phyloP scores from a whole-genome alignment of 2,113 vertebrate genomes.

The Budorcas taxicolor region DNA sequence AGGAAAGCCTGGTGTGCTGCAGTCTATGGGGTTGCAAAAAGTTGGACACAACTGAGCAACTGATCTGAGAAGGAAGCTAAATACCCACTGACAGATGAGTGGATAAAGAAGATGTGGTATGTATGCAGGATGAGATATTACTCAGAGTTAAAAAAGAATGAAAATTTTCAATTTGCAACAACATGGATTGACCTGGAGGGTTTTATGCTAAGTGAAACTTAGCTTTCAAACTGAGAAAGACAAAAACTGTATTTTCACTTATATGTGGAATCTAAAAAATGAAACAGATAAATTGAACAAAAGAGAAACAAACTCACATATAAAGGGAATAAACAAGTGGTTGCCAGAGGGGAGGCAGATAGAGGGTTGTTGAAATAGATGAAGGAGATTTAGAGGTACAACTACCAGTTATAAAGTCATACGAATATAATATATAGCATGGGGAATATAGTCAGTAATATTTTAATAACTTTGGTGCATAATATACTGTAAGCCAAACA shows the following conservation, averaged over 20 bases:
- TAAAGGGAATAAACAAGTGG: not conserved
- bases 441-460: not conserved
- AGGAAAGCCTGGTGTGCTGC: not conserved
- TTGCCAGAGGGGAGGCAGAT: not conserved
- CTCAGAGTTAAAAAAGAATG: not conserved
- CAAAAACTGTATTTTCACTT: not conserved
- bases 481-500: not conserved
- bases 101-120: not conserved
- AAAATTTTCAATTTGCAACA: not conserved
- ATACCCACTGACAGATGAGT: not conserved
- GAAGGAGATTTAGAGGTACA: not conserved
- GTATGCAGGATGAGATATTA: not conserved
- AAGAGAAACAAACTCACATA: not conserved
- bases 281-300: not conserved
- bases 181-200: not conserved
- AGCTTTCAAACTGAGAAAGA: not conserved
- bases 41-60: rapidly evolving
- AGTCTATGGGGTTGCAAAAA: not conserved
- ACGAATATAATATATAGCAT: not conserved
- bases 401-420: not conserved
- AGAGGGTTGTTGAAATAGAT: not conserved
- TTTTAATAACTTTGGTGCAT: not conserved
- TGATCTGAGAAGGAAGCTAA: not conserved
- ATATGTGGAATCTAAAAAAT: not conserved
- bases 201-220: not conserved